These are phyloP conservation scores for Sylvilagus bachmani DNA, from an alignment of 2,113 vertebrate species.

Conservation along the genomic window DNA sequence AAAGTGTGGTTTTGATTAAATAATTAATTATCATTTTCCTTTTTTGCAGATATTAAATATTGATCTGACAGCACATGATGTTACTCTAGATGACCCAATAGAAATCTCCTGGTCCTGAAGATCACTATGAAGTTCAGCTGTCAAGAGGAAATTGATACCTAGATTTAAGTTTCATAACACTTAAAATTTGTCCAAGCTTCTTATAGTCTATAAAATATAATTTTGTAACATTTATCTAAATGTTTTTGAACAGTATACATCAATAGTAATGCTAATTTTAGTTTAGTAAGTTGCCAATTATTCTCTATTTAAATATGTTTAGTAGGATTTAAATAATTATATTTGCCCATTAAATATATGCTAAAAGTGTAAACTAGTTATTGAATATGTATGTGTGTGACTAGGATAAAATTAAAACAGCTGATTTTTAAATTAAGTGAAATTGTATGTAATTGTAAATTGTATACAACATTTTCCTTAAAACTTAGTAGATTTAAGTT, in stretches of 20 bases:
- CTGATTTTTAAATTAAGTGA: background rate
- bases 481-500: constrained; percentile 30
- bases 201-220: background rate
- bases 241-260: background rate
- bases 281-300: background rate
- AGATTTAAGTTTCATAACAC: background rate
- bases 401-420: constrained; percentile 13
- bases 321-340: background rate
- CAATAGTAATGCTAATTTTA: background rate
- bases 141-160: background rate
- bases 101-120: constrained; percentile 74
- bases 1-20: background rate
- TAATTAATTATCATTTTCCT: background rate
- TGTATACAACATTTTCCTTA: background rate
- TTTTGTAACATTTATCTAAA: background rate
- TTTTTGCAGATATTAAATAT: constrained; percentile 66
- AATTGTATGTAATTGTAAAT: background rate
- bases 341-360: background rate
- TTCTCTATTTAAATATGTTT: background rate
- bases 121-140: background rate
- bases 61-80: background rate
- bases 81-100: constrained; percentile 67
- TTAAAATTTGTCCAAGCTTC: background rate
- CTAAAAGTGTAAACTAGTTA: background rate
- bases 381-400: constrained; percentile 1